Evolutionary conservation across 2,113 vertebrate species (phyloP).

Genomic region (Pipa parva): DNA sequence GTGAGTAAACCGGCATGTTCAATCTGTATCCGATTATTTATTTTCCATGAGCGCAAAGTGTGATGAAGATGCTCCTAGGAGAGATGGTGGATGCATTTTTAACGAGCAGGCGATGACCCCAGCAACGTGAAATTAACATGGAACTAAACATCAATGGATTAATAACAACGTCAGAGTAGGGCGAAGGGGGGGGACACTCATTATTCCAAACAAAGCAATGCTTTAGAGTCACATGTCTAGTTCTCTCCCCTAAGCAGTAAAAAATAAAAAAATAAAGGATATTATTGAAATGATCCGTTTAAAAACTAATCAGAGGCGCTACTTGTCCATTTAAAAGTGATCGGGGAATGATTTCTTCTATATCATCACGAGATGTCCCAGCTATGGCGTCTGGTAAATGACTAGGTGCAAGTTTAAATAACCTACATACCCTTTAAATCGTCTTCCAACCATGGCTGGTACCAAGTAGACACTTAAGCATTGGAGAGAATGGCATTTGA

Average conservation of each 20-base stretch:
- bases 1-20: slow-evolving; percentile 7
- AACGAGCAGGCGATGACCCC: slow-evolving; percentile 20
- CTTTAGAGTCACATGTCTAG: not conserved
- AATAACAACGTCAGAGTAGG: slow-evolving; percentile 8
- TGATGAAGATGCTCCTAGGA: slow-evolving; percentile 9
- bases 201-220: not conserved
- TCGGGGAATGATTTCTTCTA: too few relatives aligned
- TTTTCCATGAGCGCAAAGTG: slow-evolving; percentile 9
- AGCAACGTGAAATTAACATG: not conserved
- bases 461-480: too few relatives aligned
- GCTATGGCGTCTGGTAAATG: too few relatives aligned
- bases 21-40: slow-evolving; percentile 12
- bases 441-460: too few relatives aligned
- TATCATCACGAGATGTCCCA: too few relatives aligned
- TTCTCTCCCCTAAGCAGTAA: not conserved
- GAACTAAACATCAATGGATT: not conserved
- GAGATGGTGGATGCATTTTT: not conserved
- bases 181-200: not conserved
- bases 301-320: too few relatives aligned
- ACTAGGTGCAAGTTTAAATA: too few relatives aligned
- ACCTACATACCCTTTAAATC: too few relatives aligned
- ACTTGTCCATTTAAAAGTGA: too few relatives aligned
- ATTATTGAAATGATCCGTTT: too few relatives aligned
- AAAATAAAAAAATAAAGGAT: too few relatives aligned
- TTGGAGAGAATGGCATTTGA: too few relatives aligned